phyloP scores from a whole-genome alignment of 2,888 invertebrate genomes.

The Hypena proboscidalis region DNA sequence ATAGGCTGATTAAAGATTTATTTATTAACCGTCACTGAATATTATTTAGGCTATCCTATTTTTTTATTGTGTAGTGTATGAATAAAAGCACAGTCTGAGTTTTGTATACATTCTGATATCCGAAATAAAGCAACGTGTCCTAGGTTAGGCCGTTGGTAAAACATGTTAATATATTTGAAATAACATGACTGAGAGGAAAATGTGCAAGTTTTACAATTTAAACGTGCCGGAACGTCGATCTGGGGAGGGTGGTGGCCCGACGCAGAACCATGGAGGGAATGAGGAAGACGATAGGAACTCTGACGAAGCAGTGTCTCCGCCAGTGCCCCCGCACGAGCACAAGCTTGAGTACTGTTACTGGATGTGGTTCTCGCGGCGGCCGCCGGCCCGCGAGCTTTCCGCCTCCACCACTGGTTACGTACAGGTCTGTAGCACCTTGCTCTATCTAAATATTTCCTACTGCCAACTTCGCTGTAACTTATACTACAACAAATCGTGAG shows the following conservation, averaged over 20 bases:
- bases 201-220: slow-evolving; percentile 85
- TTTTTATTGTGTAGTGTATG: slow-evolving; percentile 54
- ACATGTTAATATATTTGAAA: slow-evolving; percentile 81
- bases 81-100: slow-evolving; percentile 52
- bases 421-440: slow-evolving; percentile 60
- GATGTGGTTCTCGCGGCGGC: slow-evolving; percentile 92
- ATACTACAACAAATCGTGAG: background rate
- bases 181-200: slow-evolving; percentile 85
- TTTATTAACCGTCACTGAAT: slow-evolving; percentile 57
- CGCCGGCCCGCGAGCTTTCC: slow-evolving; percentile 75
- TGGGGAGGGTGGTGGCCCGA: slow-evolving; percentile 63
- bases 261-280: slow-evolving; percentile 65
- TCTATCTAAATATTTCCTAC: background rate
- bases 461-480: no score
- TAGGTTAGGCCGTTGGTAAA: slow-evolving; percentile 84
- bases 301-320: slow-evolving; percentile 68
- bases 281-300: slow-evolving; percentile 73
- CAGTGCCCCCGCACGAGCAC: slow-evolving; percentile 93
- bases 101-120: slow-evolving; percentile 61
- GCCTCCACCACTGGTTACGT: slow-evolving; percentile 78
- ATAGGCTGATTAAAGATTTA: slow-evolving; percentile 72
- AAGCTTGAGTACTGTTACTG: slow-evolving; percentile 97
- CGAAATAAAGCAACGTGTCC: slow-evolving; percentile 77
- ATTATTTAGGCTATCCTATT: slow-evolving; percentile 50
- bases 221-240: slow-evolving; percentile 82